Conservation (phyloP, 2,113 vertebrate species). For the Xerus inauris region DNA sequence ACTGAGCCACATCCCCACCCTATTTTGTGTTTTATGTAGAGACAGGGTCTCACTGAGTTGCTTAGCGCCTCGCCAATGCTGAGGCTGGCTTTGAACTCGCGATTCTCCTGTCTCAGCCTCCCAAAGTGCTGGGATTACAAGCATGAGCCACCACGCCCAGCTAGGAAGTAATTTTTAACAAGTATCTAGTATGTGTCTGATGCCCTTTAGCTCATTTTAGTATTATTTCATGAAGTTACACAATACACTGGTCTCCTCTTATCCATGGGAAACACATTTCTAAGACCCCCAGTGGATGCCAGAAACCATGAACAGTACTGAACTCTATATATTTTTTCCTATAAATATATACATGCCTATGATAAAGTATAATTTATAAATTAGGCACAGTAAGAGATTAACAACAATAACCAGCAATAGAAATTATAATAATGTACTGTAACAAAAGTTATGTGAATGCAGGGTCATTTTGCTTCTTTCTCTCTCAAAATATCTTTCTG, state of each 20-base stretch:
- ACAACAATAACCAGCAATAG: not conserved
- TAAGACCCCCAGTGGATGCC: not conserved
- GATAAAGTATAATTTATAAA: not conserved
- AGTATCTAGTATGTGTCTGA: not conserved
- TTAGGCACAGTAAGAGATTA: not conserved
- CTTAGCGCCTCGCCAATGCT: too few relatives aligned
- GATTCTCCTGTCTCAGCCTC: too few relatives aligned
- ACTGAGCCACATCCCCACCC: too few relatives aligned
- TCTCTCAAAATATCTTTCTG: not conserved
- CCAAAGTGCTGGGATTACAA: too few relatives aligned
- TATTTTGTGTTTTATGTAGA: too few relatives aligned
- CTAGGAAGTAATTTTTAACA: slow-evolving; percentile 15
- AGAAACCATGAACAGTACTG: too few relatives aligned
- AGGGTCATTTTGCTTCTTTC: not conserved
- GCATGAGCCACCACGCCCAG: too few relatives aligned
- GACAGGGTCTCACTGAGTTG: too few relatives aligned
- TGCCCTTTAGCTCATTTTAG: not conserved
- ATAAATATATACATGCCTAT: not conserved
- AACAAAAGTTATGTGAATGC: not conserved
- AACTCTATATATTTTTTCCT: not conserved
- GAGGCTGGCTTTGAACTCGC: too few relatives aligned
- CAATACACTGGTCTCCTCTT: not conserved
- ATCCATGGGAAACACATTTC: not conserved
- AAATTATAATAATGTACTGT: not conserved
- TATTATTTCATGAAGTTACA: not conserved